Conservation (phyloP, 2,888 invertebrate species). For the Patella depressa region DNA sequence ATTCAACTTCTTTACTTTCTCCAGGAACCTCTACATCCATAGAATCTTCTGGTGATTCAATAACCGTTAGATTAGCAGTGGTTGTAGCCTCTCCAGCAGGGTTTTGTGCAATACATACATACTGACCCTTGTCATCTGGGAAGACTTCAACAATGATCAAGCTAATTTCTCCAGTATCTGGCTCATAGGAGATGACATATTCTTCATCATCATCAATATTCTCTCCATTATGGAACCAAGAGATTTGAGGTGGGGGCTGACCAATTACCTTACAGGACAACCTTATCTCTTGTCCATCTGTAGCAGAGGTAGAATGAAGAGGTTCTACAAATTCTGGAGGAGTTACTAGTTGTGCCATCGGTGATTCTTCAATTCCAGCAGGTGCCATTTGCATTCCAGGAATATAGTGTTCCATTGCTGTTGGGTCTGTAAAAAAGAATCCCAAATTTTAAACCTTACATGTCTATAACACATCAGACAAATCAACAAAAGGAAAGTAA, state of each 20-base stretch:
- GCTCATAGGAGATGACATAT: conserved; percentile 68
- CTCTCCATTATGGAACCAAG: conserved; percentile 70
- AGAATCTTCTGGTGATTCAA: conserved; percentile 47
- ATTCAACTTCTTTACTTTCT: conserved; percentile 10
- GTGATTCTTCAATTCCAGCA: conserved; percentile 53
- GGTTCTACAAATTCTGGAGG: conserved; percentile 64
- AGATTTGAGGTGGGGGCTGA: conserved; percentile 65
- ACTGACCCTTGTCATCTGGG: conserved; percentile 70
- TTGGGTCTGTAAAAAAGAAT: conserved; percentile 27
- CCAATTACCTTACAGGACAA: conserved; percentile 66
- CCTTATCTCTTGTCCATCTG: conserved; percentile 66
- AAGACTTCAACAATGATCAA: conserved; percentile 70
- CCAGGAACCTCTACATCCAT: conserved; percentile 33
- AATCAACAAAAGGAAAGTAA: neutral
- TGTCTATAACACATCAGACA: conserved; percentile 1
- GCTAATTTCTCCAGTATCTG: conserved; percentile 64
- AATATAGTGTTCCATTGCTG: conserved; percentile 45
- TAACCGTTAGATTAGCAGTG: conserved; percentile 66
- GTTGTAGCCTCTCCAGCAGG: conserved; percentile 92
- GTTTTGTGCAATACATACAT: conserved; percentile 84
- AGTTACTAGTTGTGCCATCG: conserved; percentile 44
- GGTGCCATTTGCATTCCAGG: conserved; percentile 43
- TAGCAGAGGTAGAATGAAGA: conserved; percentile 54
- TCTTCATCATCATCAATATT: conserved; percentile 70
- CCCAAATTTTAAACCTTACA: neutral